Conservation (phyloP, 2,113 vertebrate genomes). For the Nematolebias whitei region DNA sequence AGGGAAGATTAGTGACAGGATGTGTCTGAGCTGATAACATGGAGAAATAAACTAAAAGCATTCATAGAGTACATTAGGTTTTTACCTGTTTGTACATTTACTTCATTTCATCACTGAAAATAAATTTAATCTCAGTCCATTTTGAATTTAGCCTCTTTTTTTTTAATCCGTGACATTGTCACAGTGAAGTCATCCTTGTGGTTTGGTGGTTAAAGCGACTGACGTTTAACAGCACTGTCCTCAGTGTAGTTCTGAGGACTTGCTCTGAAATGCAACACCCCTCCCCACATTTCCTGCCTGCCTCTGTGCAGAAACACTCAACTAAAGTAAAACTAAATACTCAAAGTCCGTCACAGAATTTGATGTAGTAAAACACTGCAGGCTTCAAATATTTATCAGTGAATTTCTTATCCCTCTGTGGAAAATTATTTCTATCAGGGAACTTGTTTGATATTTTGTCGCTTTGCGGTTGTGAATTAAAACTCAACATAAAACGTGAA, state of each 20-base stretch:
- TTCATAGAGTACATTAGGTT: background rate
- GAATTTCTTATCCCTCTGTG: background rate
- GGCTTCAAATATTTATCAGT: background rate
- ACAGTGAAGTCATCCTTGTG: background rate
- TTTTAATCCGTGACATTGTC: background rate
- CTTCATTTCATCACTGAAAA: background rate
- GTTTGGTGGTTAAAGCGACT: background rate
- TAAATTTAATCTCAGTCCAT: background rate
- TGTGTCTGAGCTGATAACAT: constrained; percentile 56
- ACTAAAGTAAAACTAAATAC: background rate
- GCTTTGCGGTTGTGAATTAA: background rate
- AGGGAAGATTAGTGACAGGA: constrained; percentile 53
- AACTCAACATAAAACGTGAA: too few relatives aligned
- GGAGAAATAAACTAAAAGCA: background rate
- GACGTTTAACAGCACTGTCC: background rate
- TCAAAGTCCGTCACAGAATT: background rate
- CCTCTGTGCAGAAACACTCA: background rate
- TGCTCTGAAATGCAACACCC: constrained; percentile 1
- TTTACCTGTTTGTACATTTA: background rate
- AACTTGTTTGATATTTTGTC: background rate
- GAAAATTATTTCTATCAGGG: background rate
- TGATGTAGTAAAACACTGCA: background rate
- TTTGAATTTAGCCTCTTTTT: background rate
- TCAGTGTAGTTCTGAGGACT: background rate
- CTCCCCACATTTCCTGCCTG: constrained; percentile 34